These are phyloP conservation scores for Watsonalla binaria DNA, from an alignment of 2,888 invertebrate species.

Conservation along the genomic window DNA sequence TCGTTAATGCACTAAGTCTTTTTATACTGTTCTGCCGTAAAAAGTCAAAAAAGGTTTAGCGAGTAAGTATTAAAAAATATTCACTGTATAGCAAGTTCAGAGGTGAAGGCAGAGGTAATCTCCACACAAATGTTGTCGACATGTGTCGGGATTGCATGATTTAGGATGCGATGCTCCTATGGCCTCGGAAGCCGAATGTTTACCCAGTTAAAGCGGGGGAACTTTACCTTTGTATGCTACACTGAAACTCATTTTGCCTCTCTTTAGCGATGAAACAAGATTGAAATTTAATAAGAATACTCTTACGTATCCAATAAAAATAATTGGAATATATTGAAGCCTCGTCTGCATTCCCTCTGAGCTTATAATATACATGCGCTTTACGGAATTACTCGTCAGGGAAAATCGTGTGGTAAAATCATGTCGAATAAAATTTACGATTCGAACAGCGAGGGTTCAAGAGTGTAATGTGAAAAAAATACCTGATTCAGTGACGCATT, in stretches of 20 bases:
- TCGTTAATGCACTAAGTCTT: no score
- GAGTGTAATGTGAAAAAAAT: conserved; percentile 36
- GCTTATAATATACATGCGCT: conserved; percentile 45
- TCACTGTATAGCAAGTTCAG: conserved; percentile 8
- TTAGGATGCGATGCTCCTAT: conserved; percentile 28
- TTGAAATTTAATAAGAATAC: conserved; percentile 17
- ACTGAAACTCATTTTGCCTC: not conserved
- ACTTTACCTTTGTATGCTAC: not conserved
- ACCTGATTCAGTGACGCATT: conserved; percentile 31
- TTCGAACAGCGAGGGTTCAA: conserved; percentile 30
- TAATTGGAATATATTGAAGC: conserved; percentile 26
- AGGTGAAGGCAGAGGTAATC: conserved; percentile 28
- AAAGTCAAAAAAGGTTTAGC: conserved; percentile 17
- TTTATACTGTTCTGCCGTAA: conserved; percentile 14
- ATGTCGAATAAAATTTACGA: conserved; percentile 46
- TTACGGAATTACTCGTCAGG: conserved; percentile 42
- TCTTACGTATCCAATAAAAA: conserved; percentile 8
- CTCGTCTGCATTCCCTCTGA: conserved; percentile 26
- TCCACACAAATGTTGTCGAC: conserved; percentile 28
- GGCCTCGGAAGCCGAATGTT: conserved; percentile 19
- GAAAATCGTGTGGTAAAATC: conserved; percentile 39
- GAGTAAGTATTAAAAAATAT: no score
- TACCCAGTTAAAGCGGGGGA: conserved; percentile 19
- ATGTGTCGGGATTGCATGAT: conserved; percentile 40
- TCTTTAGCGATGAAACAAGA: conserved; percentile 6